phyloP scores from a whole-genome alignment of 2,888 invertebrate species.

The Noctua fimbriata region DNA sequence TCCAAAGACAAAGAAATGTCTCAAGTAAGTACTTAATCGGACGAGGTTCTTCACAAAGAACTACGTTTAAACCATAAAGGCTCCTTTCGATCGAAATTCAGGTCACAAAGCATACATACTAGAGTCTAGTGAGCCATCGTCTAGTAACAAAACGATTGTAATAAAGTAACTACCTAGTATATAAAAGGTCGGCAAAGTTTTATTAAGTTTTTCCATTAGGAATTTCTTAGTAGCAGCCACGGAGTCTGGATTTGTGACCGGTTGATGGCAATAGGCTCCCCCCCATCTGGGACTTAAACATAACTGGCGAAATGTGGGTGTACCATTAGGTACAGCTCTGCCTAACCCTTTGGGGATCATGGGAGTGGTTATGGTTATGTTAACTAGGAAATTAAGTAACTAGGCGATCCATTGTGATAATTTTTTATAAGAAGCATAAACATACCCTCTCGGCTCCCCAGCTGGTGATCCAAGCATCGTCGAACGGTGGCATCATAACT shows the following conservation, averaged over 20 bases:
- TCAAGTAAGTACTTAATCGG: not conserved
- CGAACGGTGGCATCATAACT: constrained; percentile 82
- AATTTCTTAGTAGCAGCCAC: no score
- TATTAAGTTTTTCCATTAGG: no score
- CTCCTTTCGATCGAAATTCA: not conserved
- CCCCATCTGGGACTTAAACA: no score
- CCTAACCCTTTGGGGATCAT: no score
- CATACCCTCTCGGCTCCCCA: constrained; percentile 84
- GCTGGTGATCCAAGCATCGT: constrained; percentile 85
- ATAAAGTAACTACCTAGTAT: not conserved
- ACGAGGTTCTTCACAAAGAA: not conserved
- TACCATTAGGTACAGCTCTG: no score
- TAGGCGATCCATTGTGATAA: no score
- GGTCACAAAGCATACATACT: not conserved
- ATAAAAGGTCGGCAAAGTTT: not conserved
- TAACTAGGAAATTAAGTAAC: no score
- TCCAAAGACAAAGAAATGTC: not conserved
- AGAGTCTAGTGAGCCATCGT: not conserved
- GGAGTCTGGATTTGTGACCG: no score
- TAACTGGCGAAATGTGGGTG: no score
- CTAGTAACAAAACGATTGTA: not conserved
- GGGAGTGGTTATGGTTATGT: no score
- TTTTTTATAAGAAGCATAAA: not conserved
- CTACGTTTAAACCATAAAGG: not conserved
- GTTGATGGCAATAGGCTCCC: no score